phyloP scores from a whole-genome alignment of 2,888 invertebrate genomes.

The Siphonodentalium dalli region DNA sequence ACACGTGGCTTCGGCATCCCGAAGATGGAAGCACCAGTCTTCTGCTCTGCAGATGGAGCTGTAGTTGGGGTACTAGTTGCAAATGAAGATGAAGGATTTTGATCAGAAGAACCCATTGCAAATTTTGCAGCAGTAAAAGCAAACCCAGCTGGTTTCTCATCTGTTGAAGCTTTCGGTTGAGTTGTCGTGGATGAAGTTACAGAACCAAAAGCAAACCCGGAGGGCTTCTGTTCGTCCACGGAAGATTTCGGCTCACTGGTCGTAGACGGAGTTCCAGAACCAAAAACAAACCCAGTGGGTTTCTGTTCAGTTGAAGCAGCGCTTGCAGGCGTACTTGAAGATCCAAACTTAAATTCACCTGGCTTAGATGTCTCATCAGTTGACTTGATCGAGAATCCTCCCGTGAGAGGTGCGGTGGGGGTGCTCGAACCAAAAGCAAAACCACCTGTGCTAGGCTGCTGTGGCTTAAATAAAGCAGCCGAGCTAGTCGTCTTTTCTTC shows the following conservation, averaged over 20 bases:
- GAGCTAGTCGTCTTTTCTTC: slow-evolving; percentile 28
- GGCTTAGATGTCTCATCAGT: not conserved
- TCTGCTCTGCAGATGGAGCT: not conserved
- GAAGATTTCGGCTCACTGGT: no score
- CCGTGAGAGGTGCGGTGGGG: not conserved
- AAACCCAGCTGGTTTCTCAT: no score
- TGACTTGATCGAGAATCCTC: not conserved
- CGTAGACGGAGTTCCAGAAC: no score
- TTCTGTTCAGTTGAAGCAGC: no score
- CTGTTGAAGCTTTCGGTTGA: no score
- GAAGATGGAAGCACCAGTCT: no score
- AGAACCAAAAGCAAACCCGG: not conserved
- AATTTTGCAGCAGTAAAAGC: no score
- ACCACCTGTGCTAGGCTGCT: not conserved
- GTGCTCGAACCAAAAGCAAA: not conserved
- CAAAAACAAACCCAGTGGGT: not conserved
- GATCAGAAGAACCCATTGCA: not conserved
- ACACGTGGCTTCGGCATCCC: no score
- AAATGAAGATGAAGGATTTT: slow-evolving; percentile 1
- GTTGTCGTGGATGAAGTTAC: no score
- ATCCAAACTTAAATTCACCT: no score
- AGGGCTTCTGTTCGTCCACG: not conserved
- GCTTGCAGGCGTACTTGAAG: no score
- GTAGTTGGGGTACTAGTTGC: slow-evolving; percentile 6
- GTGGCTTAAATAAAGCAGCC: slow-evolving; percentile 1